phyloP scores from a whole-genome alignment of 30 jellyfish, hydroid and myxozoan genomes.

The Aurelia coerulea region DNA sequence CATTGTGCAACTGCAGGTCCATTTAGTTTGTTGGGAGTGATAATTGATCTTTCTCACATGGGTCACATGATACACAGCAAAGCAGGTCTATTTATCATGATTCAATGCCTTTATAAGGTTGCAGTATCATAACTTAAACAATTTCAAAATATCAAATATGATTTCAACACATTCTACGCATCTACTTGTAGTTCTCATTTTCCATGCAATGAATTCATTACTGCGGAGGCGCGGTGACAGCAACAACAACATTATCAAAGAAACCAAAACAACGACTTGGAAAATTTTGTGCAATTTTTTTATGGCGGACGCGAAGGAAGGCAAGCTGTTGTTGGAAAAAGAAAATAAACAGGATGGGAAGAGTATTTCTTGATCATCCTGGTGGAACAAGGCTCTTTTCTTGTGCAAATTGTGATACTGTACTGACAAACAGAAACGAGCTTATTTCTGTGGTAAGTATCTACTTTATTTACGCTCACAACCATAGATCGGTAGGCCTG shows the following conservation, averaged over 20 bases:
- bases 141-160: no score
- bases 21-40: no score
- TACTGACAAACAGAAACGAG: constrained; percentile 81
- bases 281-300: neutral
- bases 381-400: constrained; percentile 89
- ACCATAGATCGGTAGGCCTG: neutral
- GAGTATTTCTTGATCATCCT: constrained; percentile 92
- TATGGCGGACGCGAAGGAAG: constrained; percentile 28
- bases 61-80: no score
- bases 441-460: constrained; percentile 87
- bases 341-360: constrained; percentile 64
- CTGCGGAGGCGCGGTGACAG: neutral
- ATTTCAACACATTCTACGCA: no score
- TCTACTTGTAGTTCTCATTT: no score
- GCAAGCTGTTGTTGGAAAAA: neutral
- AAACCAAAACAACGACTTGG: neutral
- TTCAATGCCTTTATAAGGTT: no score
- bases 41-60: no score
- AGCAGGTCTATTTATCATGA: no score
- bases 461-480: neutral
- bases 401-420: constrained; percentile 97
- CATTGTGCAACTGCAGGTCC: no score
- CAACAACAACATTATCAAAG: constrained; percentile 25
- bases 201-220: no score
- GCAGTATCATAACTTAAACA: no score